Evolutionary conservation across 2,113 vertebrate genomes (phyloP), one percentile per base, ranked within the genome.

Genomic region (Ochotona princeps): DNA sequence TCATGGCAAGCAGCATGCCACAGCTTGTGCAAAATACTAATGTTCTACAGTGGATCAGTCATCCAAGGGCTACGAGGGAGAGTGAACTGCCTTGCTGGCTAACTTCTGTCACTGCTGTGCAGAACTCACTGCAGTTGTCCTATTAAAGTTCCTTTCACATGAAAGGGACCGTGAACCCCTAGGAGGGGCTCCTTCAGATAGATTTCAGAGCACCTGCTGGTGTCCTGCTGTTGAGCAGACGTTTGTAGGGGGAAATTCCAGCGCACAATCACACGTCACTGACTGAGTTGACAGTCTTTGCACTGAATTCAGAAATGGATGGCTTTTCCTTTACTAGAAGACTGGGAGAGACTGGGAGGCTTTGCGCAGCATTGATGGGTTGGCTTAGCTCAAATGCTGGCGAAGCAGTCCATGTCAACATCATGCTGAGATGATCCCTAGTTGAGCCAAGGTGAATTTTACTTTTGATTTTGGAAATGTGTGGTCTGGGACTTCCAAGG

Each of bases 211-310:
- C 8, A 74, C 81, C 76, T 47, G 25, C 76, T 32, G 47, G 20
- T 20, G 49, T 9, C 47, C 72, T 32, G 30, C 28, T n/a, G 21
- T 13, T 74, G 35, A 61, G 86, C 67, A 79, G 6, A 60, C 18
- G 8, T 2, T 28, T 66, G n/a, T 65, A 35, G 0, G 0, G 18
- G 44, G 32, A 66, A 87, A 8, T 7, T 35, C 38, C 5, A 1
- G 17, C 25, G 61, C 13, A 12, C 7, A 15, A 49, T 5, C 2
- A 57, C 44, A 3, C 0, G 8, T 7, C 35, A 17, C 28, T 9
- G 76, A 4, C 5, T 13, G 26, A 63, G 28, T 12, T 54, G 32
- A 82, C 2, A 14, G 89, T 44, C 44, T 32, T 78, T 85, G 25
- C 15, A 13, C 23, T 2, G 67, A 47, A 28, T 38, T 82, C 13